These are phyloP conservation scores for Pseudocheirus occidentalis DNA, from an alignment of 2,797 vertebrate genomes.

Conservation along the genomic window DNA sequence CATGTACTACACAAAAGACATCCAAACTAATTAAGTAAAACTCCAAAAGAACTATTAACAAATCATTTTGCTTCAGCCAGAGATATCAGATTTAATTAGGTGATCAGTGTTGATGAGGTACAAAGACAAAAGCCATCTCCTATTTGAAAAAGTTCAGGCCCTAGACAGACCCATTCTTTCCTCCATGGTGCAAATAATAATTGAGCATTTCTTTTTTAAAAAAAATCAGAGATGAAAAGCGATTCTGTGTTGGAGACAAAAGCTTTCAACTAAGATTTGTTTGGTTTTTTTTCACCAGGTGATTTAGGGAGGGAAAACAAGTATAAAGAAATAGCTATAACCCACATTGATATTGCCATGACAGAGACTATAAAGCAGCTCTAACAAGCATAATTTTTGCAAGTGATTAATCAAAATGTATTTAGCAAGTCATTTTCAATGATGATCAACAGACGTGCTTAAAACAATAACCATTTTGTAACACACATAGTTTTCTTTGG, in stretches of 20 bases:
- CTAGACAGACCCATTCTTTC: slow-evolving; percentile 90
- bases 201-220: slow-evolving; percentile 87
- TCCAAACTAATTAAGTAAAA: slow-evolving; percentile 99
- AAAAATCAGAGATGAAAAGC: slow-evolving; percentile 83
- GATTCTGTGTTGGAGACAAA: slow-evolving; percentile 89
- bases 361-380: slow-evolving; percentile 88
- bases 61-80: slow-evolving; percentile 89
- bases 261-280: slow-evolving; percentile 89
- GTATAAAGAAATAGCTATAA: slow-evolving; percentile 81
- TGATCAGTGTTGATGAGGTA: slow-evolving; percentile 94
- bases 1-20: slow-evolving; percentile 92
- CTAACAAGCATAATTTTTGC: slow-evolving; percentile 84
- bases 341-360: slow-evolving; percentile 86
- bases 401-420: slow-evolving; percentile 87
- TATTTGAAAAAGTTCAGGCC: slow-evolving; percentile 94
- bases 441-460: slow-evolving; percentile 85
- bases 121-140: slow-evolving; percentile 95
- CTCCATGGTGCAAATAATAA: slow-evolving; percentile 91
- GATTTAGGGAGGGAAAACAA: slow-evolving; percentile 84
- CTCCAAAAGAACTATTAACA: slow-evolving; percentile 95
- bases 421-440: slow-evolving; percentile 83
- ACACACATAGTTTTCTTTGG: slow-evolving; percentile 80
- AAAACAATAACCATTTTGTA: slow-evolving; percentile 85
- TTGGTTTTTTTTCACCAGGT: slow-evolving; percentile 92
- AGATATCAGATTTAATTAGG: slow-evolving; percentile 99